phyloP scores from a whole-genome alignment of 2,888 invertebrate species.

The Heliconius ismenius region DNA sequence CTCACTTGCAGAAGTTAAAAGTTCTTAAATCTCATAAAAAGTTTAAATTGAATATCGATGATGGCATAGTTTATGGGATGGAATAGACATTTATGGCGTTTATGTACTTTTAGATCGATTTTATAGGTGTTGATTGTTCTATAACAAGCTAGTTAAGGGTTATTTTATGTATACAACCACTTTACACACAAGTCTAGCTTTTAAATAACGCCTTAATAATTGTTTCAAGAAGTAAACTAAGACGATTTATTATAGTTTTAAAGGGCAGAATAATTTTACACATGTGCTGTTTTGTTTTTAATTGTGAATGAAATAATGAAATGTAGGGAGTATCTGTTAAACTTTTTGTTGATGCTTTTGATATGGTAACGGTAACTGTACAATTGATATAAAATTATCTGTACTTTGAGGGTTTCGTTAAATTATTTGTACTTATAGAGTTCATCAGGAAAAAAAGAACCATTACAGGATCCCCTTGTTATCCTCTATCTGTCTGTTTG shows the following conservation, averaged over 20 bases:
- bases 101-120: slow-evolving; percentile 10
- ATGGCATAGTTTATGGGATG: not conserved
- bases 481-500: too few species aligned
- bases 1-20: not conserved
- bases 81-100: not conserved
- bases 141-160: slow-evolving; percentile 6
- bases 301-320: slow-evolving; percentile 3
- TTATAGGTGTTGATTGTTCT: slow-evolving; percentile 16
- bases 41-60: slow-evolving; percentile 12
- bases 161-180: slow-evolving; percentile 4
- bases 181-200: not conserved
- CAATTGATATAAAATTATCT: too few species aligned
- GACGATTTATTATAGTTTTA: slow-evolving; percentile 11
- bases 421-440: too few species aligned
- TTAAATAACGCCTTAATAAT: slow-evolving; percentile 3
- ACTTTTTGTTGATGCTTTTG: not conserved
- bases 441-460: too few species aligned
- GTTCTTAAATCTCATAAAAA: slow-evolving; percentile 9
- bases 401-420: too few species aligned
- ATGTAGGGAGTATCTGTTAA: not conserved
- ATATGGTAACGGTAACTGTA: too few species aligned
- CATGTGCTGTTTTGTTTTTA: not conserved
- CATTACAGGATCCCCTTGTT: too few species aligned
- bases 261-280: slow-evolving; percentile 17
- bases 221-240: slow-evolving; percentile 1